Base-by-base conservation (phyloP, 2,113 vertebrate genomes). In the Peromyscus leucopus region DNA sequence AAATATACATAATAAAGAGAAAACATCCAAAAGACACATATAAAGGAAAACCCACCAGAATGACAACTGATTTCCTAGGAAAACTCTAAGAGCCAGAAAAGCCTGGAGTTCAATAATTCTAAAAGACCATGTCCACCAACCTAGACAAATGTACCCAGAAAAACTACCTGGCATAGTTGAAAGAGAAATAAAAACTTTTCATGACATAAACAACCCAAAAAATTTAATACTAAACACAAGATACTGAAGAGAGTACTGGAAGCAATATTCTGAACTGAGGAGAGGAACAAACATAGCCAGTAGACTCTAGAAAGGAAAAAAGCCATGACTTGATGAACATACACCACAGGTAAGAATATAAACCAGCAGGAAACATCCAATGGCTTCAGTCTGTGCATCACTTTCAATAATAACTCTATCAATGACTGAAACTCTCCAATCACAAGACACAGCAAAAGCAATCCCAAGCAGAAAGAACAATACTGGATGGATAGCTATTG, bases 311-410 rank as follows among this genome's bases (percentile, higher is more conserved):
- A 26, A 46, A 28, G 74, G 11, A 46, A 26, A 28, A 76, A 46
- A 76, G 24, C 42, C 5, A 26, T 26, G 46, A 11, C 42, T 6
- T 46, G 11, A 46, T 46, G 22, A 2, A 46, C 5, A 42, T 24
- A 46, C 10, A 65, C 22, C 72, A 42, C 39, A 24, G 39, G 7
- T 28, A 46, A 76, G 22, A 75, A 1, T 26, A 76, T 42, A 46
- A 26, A 28, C 24, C 24, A 46, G 1, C 22, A 26, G 74, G 24
- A 26, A 46, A 42, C 21, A 28, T 28, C 74, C 5, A 15, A 42
- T 24, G 39, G 5, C 2, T 46, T 1, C 5, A 46, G 2, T 28
- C 2, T 28, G 11, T 39, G 5, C 39, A 26, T 2, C 0, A 4
- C 9, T 24, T 75, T 42, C 39, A 26, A 26, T 26, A 28, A 46